Conservation (phyloP, 2,797 vertebrate genomes). For the Sebastes trivittatus region DNA sequence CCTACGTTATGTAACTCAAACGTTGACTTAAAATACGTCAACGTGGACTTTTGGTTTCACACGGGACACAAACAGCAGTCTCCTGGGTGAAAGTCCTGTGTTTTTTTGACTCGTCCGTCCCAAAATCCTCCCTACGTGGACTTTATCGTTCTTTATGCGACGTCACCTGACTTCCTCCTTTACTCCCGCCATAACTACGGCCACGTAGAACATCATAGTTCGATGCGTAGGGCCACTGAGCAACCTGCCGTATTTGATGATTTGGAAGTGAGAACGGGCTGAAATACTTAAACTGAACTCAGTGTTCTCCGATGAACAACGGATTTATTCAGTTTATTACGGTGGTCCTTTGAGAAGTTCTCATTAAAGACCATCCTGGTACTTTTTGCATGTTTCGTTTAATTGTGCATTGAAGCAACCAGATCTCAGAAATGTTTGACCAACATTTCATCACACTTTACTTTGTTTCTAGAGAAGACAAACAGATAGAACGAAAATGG, state of each 20-base stretch:
- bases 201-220: too few species aligned
- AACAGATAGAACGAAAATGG: conserved; percentile 42
- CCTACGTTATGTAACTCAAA: too few species aligned
- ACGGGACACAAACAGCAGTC: too few species aligned
- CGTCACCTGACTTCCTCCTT: not conserved
- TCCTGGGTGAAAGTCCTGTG: not conserved
- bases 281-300: not conserved
- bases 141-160: too few species aligned
- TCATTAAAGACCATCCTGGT: not conserved
- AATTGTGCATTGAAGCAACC: not conserved
- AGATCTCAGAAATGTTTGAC: not conserved
- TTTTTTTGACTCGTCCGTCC: not conserved
- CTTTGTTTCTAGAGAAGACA: conserved; percentile 22
- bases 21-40: too few species aligned
- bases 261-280: too few species aligned
- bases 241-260: too few species aligned
- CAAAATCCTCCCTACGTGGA: too few species aligned
- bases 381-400: not conserved
- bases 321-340: not conserved
- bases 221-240: too few species aligned
- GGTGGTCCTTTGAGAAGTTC: not conserved
- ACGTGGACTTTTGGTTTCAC: too few species aligned
- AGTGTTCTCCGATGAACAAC: not conserved
- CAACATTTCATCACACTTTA: conserved; percentile 23
- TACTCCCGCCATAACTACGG: too few species aligned